Percentiles rank a stretch among this genome's conserved stretches.
These are phyloP conservation scores for Merluccius polli DNA, from an alignment of 2,797 vertebrate species.

Conservation along the genomic window DNA sequence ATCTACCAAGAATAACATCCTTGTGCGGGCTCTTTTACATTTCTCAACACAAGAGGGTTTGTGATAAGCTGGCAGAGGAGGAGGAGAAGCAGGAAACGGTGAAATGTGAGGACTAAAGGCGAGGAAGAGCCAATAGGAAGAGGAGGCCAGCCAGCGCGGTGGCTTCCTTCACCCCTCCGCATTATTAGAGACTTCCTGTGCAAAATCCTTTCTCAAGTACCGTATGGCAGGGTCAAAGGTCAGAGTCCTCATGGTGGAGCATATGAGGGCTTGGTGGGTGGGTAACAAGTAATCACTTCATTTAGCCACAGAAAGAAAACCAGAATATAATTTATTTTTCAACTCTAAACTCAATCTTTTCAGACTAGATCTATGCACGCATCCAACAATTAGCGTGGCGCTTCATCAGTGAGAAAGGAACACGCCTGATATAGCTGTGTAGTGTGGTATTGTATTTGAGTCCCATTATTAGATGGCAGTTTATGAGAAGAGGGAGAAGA, in stretches of 20 bases:
- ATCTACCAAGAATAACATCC: not conserved
- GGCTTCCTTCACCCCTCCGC: slow-evolving; percentile 31
- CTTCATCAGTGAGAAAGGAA: not conserved
- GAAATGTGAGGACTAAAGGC: slow-evolving; percentile 51
- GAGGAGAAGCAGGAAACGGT: slow-evolving; percentile 53
- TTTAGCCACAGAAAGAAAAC: not conserved
- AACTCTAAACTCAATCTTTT: not conserved
- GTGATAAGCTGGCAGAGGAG: not conserved
- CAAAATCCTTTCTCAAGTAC: slow-evolving; percentile 26
- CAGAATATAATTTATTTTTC: too few species aligned
- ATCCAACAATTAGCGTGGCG: not conserved
- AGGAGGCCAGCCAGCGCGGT: slow-evolving; percentile 45
- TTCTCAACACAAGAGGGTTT: not conserved
- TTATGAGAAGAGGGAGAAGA: not conserved
- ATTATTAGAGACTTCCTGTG: slow-evolving; percentile 57
- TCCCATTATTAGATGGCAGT: too few species aligned
- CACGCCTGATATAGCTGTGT: not conserved
- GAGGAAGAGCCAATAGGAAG: slow-evolving; percentile 42
- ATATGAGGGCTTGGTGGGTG: too few species aligned
- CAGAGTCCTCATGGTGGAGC: slow-evolving; percentile 47
- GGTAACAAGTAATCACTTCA: too few species aligned
- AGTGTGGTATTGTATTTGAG: too few species aligned
- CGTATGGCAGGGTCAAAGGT: slow-evolving; percentile 45
- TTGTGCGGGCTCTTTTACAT: not conserved
- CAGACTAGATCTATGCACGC: not conserved